Percentiles rank a stretch among this genome's conserved stretches.
These are phyloP conservation scores for Calidris pugnax DNA, from an alignment of 2,113 vertebrate genomes.

Conservation along the genomic window DNA sequence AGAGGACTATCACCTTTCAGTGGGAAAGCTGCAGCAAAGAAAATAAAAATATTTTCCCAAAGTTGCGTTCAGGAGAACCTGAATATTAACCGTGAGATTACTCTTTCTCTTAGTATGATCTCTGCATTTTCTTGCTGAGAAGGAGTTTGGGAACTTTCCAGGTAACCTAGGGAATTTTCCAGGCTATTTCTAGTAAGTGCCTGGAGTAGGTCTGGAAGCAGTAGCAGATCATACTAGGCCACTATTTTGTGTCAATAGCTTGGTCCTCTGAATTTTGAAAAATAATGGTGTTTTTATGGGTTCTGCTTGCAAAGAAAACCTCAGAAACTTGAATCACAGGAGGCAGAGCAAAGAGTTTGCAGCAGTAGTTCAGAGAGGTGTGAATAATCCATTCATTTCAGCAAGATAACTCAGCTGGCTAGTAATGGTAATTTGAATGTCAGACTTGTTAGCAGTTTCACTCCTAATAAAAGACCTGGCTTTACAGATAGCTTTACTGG, in stretches of 20 bases:
- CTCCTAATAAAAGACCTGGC: slow-evolving; percentile 41
- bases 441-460: slow-evolving; percentile 29
- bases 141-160: neutral
- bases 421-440: slow-evolving; percentile 39
- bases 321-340: neutral
- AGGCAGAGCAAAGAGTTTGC: neutral
- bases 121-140: neutral
- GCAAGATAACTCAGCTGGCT: neutral
- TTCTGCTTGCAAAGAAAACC: neutral
- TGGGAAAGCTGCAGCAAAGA: neutral
- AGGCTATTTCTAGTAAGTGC: neutral
- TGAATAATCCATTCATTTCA: neutral
- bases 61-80: neutral
- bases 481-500: slow-evolving; percentile 54
- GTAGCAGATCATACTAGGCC: neutral
- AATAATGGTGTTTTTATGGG: neutral
- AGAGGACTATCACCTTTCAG: neutral
- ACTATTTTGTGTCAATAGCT: neutral
- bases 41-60: neutral
- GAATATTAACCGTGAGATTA: neutral
- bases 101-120: neutral
- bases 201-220: neutral
- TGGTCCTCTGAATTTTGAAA: neutral
- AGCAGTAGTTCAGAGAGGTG: neutral
- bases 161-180: neutral